Base-by-base conservation (phyloP, 2,888 invertebrate species). In the Osmoderma eremita region DNA sequence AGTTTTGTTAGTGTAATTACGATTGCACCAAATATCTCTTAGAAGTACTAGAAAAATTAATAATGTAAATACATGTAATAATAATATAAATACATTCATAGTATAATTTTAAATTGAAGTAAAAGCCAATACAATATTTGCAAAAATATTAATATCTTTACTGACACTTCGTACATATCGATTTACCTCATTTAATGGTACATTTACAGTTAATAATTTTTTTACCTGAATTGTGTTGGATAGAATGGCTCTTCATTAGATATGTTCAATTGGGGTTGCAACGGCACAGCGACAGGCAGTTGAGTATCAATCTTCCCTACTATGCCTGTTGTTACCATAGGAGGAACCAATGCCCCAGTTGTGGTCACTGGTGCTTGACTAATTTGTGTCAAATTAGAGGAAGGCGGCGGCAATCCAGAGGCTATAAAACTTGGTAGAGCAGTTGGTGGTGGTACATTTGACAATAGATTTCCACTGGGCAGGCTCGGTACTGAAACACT, bases 361-460 rank as follows among this genome's bases (percentile, higher is more conserved):
- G 50, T 22, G 6, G 22, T 50, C 38, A 38, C 38, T 20, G 70
- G 66, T 24, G 74, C 30, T 30, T 64, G 45, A 53, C 8, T 42
- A 41, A 13, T 42, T 15, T 38, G 58, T 15, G 72, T 63, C 58
- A 65, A 4, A 67, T 20, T 69, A 58, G 30, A 51, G 17, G 80
- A 76, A 45, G 85, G 81, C 67, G 65, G 4, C 24, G 65, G 65
- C 48, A 58, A 15, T 10, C 50, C 61, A 30, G 85, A 85, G 12
- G 89, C 83, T 68, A 86, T 79, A 70, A 90, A 91, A 78, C 87
- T 90, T 0, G 90, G 91, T 45, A 91, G 81, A 73, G 88, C 87
- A 22, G 87, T 84, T 0, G 91, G 91, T 3, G 91, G 91, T 49
- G 89, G 86, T n/a, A 91, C 86, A 75, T 87, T 90, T 0, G 90